A percentile compares a stretch with the other conserved stretches of the same genome.
phyloP scores from a whole-genome alignment of 2,888 invertebrate species.

The Tenthredo amoena region DNA sequence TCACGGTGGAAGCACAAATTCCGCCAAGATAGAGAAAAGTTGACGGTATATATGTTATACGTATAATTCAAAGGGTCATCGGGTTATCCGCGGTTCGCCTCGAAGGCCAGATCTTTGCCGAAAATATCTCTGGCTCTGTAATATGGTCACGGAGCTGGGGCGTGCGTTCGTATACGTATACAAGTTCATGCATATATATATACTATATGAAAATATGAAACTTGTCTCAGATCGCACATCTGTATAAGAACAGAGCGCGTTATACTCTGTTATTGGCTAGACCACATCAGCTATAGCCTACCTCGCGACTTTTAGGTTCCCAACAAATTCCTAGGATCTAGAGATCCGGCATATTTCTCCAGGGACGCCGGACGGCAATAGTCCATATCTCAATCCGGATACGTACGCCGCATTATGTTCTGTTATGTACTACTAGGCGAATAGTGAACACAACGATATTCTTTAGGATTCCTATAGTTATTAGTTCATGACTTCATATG shows the following conservation, averaged over 20 bases:
- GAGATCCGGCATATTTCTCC: neutral
- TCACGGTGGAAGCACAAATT: neutral
- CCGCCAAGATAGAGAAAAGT: neutral
- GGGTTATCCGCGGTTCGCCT: conserved; percentile 59
- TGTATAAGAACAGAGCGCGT: neutral
- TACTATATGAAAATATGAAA: neutral
- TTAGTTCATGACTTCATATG: neutral
- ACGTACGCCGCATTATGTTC: neutral
- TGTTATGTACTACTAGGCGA: neutral
- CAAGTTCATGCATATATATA: too few species aligned
- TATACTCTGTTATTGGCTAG: neutral
- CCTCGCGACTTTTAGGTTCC: neutral
- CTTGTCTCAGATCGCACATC: neutral
- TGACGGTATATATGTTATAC: conserved; percentile 24
- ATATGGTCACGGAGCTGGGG: neutral
- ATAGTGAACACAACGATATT: neutral
- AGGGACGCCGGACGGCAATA: neutral
- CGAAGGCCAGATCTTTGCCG: conserved; percentile 51
- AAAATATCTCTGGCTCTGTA: neutral
- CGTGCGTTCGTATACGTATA: neutral
- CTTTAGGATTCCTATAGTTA: neutral
- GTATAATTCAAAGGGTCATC: conserved; percentile 59
- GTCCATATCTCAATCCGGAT: neutral
- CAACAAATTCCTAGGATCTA: neutral
- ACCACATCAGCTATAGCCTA: neutral